Conservation (phyloP, 2,797 vertebrate species). For the Ctenopoma kingsleyae region DNA sequence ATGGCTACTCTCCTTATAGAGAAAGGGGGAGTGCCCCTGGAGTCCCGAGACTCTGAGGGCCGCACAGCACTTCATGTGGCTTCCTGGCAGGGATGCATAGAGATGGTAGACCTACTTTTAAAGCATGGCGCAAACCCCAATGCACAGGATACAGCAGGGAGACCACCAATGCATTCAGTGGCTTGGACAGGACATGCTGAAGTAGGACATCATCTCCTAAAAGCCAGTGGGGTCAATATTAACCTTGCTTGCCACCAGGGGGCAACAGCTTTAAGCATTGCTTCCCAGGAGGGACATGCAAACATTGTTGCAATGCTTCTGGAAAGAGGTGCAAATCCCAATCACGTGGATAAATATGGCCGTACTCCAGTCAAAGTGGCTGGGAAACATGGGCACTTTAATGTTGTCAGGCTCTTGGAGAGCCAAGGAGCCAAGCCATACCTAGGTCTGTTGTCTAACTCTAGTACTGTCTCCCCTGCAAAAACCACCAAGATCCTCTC, state of each 20-base stretch:
- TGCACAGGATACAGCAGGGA: conserved; percentile 80
- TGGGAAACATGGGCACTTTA: conserved; percentile 78
- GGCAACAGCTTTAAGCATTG: conserved; percentile 86
- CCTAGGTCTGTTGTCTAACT: conserved; percentile 63
- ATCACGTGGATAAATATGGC: conserved; percentile 84
- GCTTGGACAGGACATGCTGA: conserved; percentile 84
- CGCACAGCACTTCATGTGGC: conserved; percentile 86
- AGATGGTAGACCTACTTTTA: conserved; percentile 79
- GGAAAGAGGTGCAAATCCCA: conserved; percentile 82
- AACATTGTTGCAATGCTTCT: conserved; percentile 84
- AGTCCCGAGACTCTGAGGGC: conserved; percentile 85
- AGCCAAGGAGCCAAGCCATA: conserved; percentile 82
- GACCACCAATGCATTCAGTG: conserved; percentile 86
- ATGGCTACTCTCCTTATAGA: conserved; percentile 84
- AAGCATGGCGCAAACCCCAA: conserved; percentile 84
- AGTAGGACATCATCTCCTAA: conserved; percentile 78
- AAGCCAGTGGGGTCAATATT: conserved; percentile 65
- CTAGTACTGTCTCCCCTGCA: conserved; percentile 61
- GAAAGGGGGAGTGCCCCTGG: conserved; percentile 83
- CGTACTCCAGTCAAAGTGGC: conserved; percentile 86
- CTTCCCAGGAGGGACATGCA: conserved; percentile 85
- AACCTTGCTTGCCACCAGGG: conserved; percentile 85
- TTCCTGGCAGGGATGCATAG: conserved; percentile 84
- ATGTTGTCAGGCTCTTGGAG: conserved; percentile 84
- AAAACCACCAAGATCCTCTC: conserved; percentile 66